Percentiles rank a stretch among this genome's conserved stretches.
These are phyloP conservation scores for Phataginus tricuspis DNA, from an alignment of 2,797 vertebrate species.

Conservation along the genomic window DNA sequence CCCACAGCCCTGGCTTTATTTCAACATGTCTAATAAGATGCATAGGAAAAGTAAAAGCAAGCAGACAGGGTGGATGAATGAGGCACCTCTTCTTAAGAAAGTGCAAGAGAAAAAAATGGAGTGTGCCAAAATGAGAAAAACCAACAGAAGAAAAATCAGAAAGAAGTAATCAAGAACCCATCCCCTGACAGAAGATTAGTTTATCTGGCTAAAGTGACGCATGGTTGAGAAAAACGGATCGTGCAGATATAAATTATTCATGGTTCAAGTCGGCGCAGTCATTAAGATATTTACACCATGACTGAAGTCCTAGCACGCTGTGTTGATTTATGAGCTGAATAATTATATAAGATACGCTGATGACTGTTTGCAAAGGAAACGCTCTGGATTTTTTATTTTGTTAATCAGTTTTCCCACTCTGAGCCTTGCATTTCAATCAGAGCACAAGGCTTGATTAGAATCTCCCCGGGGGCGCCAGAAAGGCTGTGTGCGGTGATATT, in stretches of 20 bases:
- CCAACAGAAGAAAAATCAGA: slow-evolving; percentile 79
- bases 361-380: slow-evolving; percentile 82
- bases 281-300: slow-evolving; percentile 87
- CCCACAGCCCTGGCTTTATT: not conserved
- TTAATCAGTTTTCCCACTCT: slow-evolving; percentile 83
- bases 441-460: slow-evolving; percentile 81
- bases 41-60: slow-evolving; percentile 67
- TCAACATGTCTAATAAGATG: slow-evolving; percentile 68
- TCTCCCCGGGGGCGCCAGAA: slow-evolving; percentile 64
- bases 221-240: slow-evolving; percentile 84
- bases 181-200: slow-evolving; percentile 83
- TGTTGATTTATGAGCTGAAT: slow-evolving; percentile 85
- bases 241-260: slow-evolving; percentile 88
- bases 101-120: slow-evolving; percentile 78
- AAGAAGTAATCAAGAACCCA: slow-evolving; percentile 80
- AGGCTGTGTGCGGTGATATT: slow-evolving; percentile 64
- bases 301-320: slow-evolving; percentile 82
- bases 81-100: slow-evolving; percentile 73
- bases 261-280: slow-evolving; percentile 84
- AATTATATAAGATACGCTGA: slow-evolving; percentile 86
- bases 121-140: slow-evolving; percentile 80
- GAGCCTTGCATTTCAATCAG: slow-evolving; percentile 84
- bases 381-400: slow-evolving; percentile 82
- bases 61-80: slow-evolving; percentile 73
- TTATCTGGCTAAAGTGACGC: slow-evolving; percentile 81